Conservation (phyloP, 2,113 vertebrate species). For the Azemiops feae region DNA sequence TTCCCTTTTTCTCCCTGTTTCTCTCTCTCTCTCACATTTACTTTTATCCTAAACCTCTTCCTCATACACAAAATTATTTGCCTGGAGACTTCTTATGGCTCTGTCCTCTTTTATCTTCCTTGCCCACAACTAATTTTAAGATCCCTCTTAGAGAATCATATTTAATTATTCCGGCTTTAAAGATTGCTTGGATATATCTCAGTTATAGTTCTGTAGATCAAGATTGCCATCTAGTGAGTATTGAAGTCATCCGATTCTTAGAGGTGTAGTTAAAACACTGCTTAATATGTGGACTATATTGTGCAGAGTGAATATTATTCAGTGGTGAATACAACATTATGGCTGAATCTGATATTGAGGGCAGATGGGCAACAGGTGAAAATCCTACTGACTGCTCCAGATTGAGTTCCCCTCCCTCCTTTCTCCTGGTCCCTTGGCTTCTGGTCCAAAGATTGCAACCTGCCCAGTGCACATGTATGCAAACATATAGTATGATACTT, state of each 20-base stretch:
- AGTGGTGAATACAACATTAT: constrained; percentile 18
- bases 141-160: background rate
- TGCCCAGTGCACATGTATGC: background rate
- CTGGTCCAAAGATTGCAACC: background rate
- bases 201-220: constrained; percentile 24
- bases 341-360: background rate
- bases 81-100: background rate
- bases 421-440: background rate
- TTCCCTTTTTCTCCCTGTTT: background rate
- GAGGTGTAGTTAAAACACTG: rapidly evolving
- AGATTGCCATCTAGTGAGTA: constrained; percentile 65
- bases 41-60: background rate
- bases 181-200: background rate
- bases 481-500: background rate
- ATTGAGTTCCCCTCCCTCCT: background rate
- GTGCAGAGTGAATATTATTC: background rate
- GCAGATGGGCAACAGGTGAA: background rate
- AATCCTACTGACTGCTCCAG: background rate
- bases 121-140: constrained; percentile 13
- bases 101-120: constrained; percentile 8
- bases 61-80: background rate
- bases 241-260: background rate
- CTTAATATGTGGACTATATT: background rate
- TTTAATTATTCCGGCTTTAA: background rate
- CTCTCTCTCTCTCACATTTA: background rate